Conservation (phyloP, 2,113 vertebrate genomes). For the Pomatostomus ruficeps region DNA sequence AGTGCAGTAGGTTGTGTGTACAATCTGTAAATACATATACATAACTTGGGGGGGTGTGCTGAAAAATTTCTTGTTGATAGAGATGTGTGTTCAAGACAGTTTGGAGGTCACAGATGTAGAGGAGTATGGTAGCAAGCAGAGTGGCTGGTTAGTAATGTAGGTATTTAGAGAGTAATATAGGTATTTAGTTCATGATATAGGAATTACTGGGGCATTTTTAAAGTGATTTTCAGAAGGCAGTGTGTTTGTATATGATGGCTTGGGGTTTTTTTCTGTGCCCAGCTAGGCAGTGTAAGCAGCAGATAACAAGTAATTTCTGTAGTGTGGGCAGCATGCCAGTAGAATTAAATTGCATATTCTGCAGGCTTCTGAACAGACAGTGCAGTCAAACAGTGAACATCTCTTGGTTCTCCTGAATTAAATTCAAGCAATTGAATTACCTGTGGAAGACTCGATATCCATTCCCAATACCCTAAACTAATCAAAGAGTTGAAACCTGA, state of each 20-base stretch:
- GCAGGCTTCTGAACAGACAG: background rate
- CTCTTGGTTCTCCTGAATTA: background rate
- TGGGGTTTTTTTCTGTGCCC: background rate
- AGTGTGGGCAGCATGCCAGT: background rate
- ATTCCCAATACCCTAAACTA: background rate
- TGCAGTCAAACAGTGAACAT: background rate
- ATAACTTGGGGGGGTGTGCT: background rate
- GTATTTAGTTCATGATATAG: background rate
- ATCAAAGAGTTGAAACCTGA: background rate
- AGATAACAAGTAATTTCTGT: background rate
- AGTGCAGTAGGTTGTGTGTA: background rate
- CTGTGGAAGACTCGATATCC: background rate
- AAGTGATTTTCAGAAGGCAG: background rate
- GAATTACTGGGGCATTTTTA: background rate
- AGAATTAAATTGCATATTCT: background rate
- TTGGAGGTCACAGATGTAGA: background rate
- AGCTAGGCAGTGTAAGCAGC: background rate
- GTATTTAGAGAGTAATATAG: background rate
- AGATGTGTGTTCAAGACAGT: background rate
- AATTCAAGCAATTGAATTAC: background rate
- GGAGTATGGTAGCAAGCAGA: background rate
- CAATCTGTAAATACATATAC: background rate
- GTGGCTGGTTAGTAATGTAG: background rate
- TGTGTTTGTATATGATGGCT: background rate
- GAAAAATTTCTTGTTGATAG: background rate